A percentile compares a stretch with the other conserved stretches of the same genome.
Evolutionary conservation across 2,888 invertebrate genomes (phyloP).

Genomic region (Apamea crenata): DNA sequence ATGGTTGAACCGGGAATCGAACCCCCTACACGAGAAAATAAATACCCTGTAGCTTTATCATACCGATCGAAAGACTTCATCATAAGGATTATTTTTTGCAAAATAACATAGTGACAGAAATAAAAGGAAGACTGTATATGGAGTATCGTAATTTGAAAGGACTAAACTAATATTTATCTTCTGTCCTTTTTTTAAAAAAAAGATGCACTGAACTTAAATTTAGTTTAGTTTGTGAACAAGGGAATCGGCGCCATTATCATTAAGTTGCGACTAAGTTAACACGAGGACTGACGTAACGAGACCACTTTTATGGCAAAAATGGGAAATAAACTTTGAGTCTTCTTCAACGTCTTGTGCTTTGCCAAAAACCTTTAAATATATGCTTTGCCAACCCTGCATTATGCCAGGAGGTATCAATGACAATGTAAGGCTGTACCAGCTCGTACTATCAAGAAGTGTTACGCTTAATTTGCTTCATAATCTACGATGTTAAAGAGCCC

Average conservation of each 20-base stretch:
- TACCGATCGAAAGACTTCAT: too few species aligned
- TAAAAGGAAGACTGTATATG: too few species aligned
- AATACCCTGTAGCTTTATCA: too few species aligned
- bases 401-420: conserved; percentile 23
- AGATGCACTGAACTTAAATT: too few species aligned
- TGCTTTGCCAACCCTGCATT: conserved; percentile 26
- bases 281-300: background rate
- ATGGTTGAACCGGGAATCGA: too few species aligned
- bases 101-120: too few species aligned
- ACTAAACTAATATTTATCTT: too few species aligned
- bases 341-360: background rate
- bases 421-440: conserved; percentile 27
- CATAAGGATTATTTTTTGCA: too few species aligned
- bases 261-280: background rate
- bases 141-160: too few species aligned
- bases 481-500: conserved; percentile 25
- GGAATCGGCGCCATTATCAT: background rate
- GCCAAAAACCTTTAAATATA: background rate
- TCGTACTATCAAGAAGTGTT: conserved; percentile 34
- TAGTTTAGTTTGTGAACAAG: too few species aligned
- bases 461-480: conserved; percentile 54
- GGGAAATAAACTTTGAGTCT: background rate
- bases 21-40: too few species aligned
- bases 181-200: too few species aligned
- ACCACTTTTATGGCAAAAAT: background rate